Evolutionary conservation across 64 coral and sea anemone species (phyloP), one percentile per base, ranked within the genome.

Genomic region (Pachyseris speciosa): DNA sequence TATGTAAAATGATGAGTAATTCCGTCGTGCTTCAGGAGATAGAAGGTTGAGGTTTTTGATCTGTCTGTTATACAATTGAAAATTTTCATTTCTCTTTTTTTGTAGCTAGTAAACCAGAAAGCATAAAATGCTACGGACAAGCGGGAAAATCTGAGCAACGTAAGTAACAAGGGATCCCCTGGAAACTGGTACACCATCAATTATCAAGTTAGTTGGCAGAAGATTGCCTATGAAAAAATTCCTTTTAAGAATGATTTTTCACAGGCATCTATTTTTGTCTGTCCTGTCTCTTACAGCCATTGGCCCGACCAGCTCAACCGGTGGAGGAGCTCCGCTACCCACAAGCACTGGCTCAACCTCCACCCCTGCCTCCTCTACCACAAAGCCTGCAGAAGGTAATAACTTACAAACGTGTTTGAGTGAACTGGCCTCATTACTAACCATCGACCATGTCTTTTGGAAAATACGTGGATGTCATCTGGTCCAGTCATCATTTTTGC

Each of bases 91-190:
- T 44, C 43, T 42, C 41, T 1, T 84, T 19, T 22, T 37, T 58
- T 52, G 4, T 39, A 90, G 87, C 78, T 43, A 79, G 72, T 29
- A 90, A 49, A 22, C 87, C 87, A 12, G 86, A 90, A 34, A 71
- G 49, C 28, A 79, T 90, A 20, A 90, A 90, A 67, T 90, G 87
- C 74, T 90, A 45, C 28, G 87, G 87, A 39, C 87, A 90, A 64
- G 73, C 34, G 22, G 74, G 63, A 48, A 75, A 59, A 27, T 26
- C 50, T 3, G 67, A 74, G 52, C 67, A 72, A 58, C 45, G 51
- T 26, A 9, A 64, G 81, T 61, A 43, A 22, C 10, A 2, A 24
- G 2, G 3, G 11, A n/a, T n/a, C n/a, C n/a, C n/a, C n/a, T n/a
- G n/a, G n/a, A n/a, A n/a, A n/a, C n/a, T n/a, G n/a, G 81, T 61